Base-by-base conservation (phyloP, 2,888 invertebrate genomes). In the Suillia variegata region DNA sequence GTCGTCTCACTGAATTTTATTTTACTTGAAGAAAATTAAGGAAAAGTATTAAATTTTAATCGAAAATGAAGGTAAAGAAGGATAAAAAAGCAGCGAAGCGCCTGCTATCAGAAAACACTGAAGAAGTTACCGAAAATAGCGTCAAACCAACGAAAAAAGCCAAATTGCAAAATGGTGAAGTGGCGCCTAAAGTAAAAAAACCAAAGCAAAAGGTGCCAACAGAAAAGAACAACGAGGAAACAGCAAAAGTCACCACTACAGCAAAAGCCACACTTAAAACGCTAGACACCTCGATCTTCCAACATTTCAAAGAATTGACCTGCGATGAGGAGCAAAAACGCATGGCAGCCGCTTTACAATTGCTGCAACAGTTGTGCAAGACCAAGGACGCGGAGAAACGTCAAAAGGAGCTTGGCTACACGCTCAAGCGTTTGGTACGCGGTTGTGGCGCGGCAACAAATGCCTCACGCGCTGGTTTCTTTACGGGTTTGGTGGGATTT, bases 391-490 rank as follows among this genome's bases (percentile, higher is more conserved):
- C 50, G 1, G 74, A 73, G 2, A 72, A 73, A 85, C 84, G 71
- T 83, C 83, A 69, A 84, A 68, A 85, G 75, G 90, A 91, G 75
- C 66, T 88, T 12, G 82, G 85, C 50, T 91, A 92, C 81, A 85
- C 87, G 0, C 74, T 93, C 33, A 87, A 86, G 64, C 85, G 92
- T 67, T 80, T 92, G 52, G 84, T 93, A 2, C 84, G 90, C 67
- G 91, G 92, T 62, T 82, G 91, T 62, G 91, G 91, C 31, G 88
- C 92, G 1, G 87, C 89, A 18, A 84, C 87, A 38, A 84, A 85
- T 20, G 83, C 84, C 20, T 85, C 88, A 26, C 85, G 89, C 67
- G 85, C 86, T 59, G 91, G 91, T 21, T 90, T 88, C 80, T 92
- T 87, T 75, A 85, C 88, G 1, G 85, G 88, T 10, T 82, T 93